Evolutionary conservation across 2,888 invertebrate species (phyloP), one percentile per base, ranked within the genome.

Genomic region (Disparrhopalites patrizii): DNA sequence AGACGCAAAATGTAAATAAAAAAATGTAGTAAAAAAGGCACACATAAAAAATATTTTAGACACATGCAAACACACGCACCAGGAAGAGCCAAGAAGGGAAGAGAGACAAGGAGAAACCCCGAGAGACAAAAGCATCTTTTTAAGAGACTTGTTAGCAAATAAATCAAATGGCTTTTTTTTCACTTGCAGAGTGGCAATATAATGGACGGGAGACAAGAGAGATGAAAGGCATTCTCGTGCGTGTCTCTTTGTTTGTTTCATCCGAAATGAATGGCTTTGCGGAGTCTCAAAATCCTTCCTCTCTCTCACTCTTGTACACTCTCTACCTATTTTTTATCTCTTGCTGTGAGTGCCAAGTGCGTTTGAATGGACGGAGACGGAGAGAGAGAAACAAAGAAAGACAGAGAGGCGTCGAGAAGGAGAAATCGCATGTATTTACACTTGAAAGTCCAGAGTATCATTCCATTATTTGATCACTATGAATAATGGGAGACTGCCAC

Each of bases 181-280:
- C 60, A 61, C 60, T 61, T 50, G 18, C 8, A 61, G 60, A 51
- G 60, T 61, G 60, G 60, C 60, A 61, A 61, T 61, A 61, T 61
- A 61, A 61, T 50, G 43, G 60, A 61, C 50, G n/a, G n/a, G n/a
- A n/a, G 60, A 61, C 60, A 61, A 51, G 60, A 50, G 43, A 61
- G 60, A 43, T 61, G 60, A 61, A 61, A 61, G 60, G 60, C 31
- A 61, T 50, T 61, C 50, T 50, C 36, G 60, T 61, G 60, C 60
- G 60, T 61, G 60, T 61, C 60, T 61, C 60, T 61, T 61, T 61
- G 60, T 61, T 61, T 61, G 60, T 61, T 61, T 61, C 60, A 50
- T 61, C 60, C 60, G 60, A 61, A 61, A 61, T 61, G 51, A 61
- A 61, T 61, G 60, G 60, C 60, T 61, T 61, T 61, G 50, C 60